Evolutionary conservation across 2,797 vertebrate species (phyloP).

Genomic region (Dendrocincla fuliginosa): DNA sequence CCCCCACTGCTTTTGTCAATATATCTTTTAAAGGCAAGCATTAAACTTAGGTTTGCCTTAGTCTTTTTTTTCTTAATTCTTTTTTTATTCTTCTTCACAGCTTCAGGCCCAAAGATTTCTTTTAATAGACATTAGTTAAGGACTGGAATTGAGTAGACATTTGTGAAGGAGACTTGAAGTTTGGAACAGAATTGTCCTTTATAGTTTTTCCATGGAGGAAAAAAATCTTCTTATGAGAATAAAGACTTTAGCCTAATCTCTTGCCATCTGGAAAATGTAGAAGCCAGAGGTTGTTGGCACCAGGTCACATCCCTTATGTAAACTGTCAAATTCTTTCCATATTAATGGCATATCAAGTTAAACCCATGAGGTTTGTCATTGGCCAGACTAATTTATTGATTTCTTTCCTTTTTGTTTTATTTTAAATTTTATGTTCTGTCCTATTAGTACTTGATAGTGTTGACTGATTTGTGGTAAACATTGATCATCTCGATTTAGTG

Average conservation of each 20-base stretch:
- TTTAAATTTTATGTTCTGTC: neutral
- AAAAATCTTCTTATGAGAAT: conserved; percentile 81
- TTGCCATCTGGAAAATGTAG: conserved; percentile 84
- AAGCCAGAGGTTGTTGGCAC: conserved; percentile 81
- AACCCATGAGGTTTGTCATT: conserved; percentile 70
- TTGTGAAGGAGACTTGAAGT: conserved; percentile 82
- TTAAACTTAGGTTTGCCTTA: conserved; percentile 74
- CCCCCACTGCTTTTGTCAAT: conserved; percentile 76
- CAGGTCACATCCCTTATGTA: conserved; percentile 88
- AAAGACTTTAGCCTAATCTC: conserved; percentile 84
- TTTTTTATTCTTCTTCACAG: conserved; percentile 35
- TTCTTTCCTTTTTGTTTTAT: neutral
- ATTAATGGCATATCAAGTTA: conserved; percentile 82
- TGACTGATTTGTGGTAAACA: neutral
- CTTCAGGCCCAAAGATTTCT: conserved; percentile 72
- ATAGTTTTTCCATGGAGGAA: conserved; percentile 78
- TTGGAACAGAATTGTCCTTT: conserved; percentile 81
- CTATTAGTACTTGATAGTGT: neutral
- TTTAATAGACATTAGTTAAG: conserved; percentile 80
- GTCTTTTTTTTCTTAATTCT: neutral
- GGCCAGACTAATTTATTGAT: conserved; percentile 66
- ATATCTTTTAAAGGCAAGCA: conserved; percentile 74
- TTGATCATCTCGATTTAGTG: neutral
- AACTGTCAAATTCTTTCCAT: conserved; percentile 86
- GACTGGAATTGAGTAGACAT: conserved; percentile 80